Evolutionary conservation across 2,888 invertebrate genomes (phyloP).

Genomic region (Craniophora ligustri): DNA sequence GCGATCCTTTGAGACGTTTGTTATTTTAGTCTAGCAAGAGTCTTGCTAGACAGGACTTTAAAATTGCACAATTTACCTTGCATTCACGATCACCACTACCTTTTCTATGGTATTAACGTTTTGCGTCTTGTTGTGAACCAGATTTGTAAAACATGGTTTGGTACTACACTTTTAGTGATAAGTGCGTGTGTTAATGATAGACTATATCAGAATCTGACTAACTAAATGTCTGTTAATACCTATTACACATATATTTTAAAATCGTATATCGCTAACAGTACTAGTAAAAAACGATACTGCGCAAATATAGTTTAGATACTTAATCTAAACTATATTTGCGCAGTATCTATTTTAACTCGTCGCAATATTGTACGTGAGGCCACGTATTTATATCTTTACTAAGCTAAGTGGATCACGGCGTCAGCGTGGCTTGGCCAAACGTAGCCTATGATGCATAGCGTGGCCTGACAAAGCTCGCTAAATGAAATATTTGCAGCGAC

Average conservation of each 20-base stretch:
- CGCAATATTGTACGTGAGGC: conserved; percentile 68
- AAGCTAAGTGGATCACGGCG: conserved; percentile 83
- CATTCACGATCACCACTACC: neutral
- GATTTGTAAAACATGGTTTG: too few relatives aligned
- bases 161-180: too few relatives aligned
- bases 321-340: conserved; percentile 40
- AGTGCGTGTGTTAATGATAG: too few relatives aligned
- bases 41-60: conserved; percentile 24
- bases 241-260: too few relatives aligned
- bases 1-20: conserved; percentile 68
- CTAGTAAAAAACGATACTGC: too few relatives aligned
- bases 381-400: conserved; percentile 82
- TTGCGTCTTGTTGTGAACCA: too few relatives aligned
- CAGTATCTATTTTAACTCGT: conserved; percentile 47
- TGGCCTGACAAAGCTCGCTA: conserved; percentile 77
- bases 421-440: conserved; percentile 76
- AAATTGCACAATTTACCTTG: conserved; percentile 6
- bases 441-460: conserved; percentile 84
- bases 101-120: too few relatives aligned
- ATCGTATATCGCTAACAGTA: too few relatives aligned
- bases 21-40: conserved; percentile 63
- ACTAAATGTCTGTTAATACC: too few relatives aligned
- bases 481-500: conserved; percentile 85
- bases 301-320: too few relatives aligned
- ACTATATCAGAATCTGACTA: too few relatives aligned